These are phyloP conservation scores for Erinaceus europaeus DNA, from an alignment of 2,113 vertebrate species.

Conservation along the genomic window DNA sequence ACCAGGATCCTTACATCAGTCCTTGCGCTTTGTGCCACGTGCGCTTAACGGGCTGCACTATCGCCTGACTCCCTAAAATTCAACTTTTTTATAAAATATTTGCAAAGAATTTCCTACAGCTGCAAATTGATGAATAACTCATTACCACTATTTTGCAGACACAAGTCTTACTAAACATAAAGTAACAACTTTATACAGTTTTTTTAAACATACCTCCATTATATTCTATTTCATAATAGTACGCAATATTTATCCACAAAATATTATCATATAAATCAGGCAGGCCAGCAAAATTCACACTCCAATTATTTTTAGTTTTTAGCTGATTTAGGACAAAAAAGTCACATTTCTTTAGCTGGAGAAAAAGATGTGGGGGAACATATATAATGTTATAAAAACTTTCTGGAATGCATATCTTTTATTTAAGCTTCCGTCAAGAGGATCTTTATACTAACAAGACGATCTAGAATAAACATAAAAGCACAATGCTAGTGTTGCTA, in stretches of 20 bases:
- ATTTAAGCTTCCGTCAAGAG: neutral
- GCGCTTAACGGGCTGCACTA: no score
- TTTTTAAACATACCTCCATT: constrained; percentile 51
- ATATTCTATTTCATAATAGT: constrained; percentile 62
- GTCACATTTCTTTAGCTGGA: constrained; percentile 50
- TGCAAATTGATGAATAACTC: neutral
- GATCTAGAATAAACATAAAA: neutral
- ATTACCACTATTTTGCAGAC: neutral
- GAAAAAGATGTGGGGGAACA: neutral
- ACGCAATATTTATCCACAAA: constrained; percentile 65
- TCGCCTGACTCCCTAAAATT: no score
- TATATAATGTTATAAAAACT: neutral
- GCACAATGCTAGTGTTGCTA: neutral
- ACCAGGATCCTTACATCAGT: no score
- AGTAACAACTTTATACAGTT: neutral
- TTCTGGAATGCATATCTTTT: neutral
- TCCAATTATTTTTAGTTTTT: constrained; percentile 38
- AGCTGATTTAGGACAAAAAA: constrained; percentile 66
- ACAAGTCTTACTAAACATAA: neutral
- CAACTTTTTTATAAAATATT: neutral
- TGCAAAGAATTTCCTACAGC: neutral
- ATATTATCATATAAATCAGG: constrained; percentile 73
- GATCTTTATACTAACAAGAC: neutral
- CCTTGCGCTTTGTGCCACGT: no score
- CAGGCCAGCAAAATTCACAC: constrained; percentile 68